Conservation (phyloP, 2,797 vertebrate genomes). For the Sebastes baramenuke region DNA sequence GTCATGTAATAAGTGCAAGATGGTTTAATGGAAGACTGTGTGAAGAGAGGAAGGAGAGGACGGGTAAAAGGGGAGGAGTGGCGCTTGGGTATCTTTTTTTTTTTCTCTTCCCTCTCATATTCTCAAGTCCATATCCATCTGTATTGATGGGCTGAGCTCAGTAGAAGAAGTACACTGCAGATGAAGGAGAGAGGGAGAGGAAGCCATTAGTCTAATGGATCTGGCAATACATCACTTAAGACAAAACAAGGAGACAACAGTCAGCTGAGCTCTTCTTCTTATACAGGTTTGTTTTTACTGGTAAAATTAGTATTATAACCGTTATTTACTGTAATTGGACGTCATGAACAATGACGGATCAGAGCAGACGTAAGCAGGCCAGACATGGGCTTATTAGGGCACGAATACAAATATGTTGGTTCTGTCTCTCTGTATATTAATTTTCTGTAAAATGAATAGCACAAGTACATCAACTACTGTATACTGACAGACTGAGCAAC, state of each 20-base stretch:
- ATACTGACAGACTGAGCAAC: neutral
- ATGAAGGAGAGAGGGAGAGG: conserved; percentile 20
- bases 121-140: conserved; percentile 72
- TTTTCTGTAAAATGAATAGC: neutral
- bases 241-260: neutral
- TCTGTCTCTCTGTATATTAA: neutral
- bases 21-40: conserved; percentile 74
- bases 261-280: neutral
- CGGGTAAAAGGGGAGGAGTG: conserved; percentile 50
- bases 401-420: neutral
- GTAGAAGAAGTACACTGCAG: conserved; percentile 86
- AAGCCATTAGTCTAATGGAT: conserved; percentile 45
- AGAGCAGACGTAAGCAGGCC: neutral
- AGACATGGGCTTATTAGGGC: neutral
- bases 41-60: conserved; percentile 66
- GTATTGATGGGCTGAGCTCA: conserved; percentile 67
- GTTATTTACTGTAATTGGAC: conserved; percentile 30
- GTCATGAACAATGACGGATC: conserved; percentile 14
- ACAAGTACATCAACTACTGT: neutral
- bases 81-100: conserved; percentile 60
- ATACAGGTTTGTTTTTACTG: neutral
- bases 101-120: conserved; percentile 53
- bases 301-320: neutral
- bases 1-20: conserved; percentile 70
- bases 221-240: neutral